phyloP scores from a whole-genome alignment of 2,888 invertebrate species.

The Eristalinus aeneus region DNA sequence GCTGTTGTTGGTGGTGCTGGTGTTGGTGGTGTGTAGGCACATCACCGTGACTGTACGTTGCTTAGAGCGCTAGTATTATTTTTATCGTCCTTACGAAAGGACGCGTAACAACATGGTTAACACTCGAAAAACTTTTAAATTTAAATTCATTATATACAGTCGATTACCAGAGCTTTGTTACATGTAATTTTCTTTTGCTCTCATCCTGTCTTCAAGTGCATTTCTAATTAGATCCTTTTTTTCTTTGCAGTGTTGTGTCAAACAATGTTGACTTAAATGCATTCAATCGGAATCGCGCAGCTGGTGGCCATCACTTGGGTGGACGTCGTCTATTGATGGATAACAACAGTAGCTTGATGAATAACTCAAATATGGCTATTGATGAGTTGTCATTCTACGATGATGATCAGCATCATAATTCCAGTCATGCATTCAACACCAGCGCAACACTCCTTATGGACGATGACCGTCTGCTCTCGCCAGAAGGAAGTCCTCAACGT shows the following conservation, averaged over 20 bases:
- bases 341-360: conserved; percentile 12
- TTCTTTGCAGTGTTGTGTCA: conserved; percentile 81
- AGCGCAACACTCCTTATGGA: conserved; percentile 75
- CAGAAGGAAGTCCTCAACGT: conserved; percentile 79
- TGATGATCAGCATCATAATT: conserved; percentile 73
- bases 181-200: conserved; percentile 21
- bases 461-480: conserved; percentile 75
- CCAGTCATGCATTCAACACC: conserved; percentile 72
- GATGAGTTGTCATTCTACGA: conserved; percentile 80
- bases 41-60: conserved; percentile 62
- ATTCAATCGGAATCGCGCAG: conserved; percentile 43
- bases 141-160: conserved; percentile 28
- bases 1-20: neutral
- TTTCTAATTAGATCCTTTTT: neutral
- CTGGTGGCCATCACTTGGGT: too few relatives aligned
- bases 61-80: conserved; percentile 53
- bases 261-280: conserved; percentile 83
- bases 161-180: conserved; percentile 15
- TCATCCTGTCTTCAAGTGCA: neutral
- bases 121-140: conserved; percentile 20
- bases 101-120: conserved; percentile 28
- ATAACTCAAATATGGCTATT: conserved; percentile 74
- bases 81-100: conserved; percentile 59
- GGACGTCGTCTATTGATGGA: conserved; percentile 72
- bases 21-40: conserved; percentile 31